Conservation (phyloP, 2,797 vertebrate species). For the Trichosurus vulpecula region DNA sequence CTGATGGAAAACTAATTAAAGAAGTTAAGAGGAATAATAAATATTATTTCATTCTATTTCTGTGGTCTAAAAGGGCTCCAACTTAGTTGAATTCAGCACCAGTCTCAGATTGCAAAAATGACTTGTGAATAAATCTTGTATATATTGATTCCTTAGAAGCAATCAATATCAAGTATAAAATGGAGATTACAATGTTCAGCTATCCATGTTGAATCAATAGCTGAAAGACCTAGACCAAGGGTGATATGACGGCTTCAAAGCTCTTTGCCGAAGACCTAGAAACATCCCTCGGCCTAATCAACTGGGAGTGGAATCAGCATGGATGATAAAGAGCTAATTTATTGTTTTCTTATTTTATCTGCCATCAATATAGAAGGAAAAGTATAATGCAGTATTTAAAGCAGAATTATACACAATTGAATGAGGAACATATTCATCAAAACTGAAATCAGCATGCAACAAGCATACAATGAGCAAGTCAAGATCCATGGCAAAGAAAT, state of each 20-base stretch:
- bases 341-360: slow-evolving; percentile 31
- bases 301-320: not conserved
- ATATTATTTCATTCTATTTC: slow-evolving; percentile 26
- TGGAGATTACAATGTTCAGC: slow-evolving; percentile 32
- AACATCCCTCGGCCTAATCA: slow-evolving; percentile 43
- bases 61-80: slow-evolving; percentile 11
- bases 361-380: not conserved
- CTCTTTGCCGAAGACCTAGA: slow-evolving; percentile 14
- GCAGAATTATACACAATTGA: not conserved
- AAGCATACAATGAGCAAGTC: not conserved
- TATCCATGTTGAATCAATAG: slow-evolving; percentile 8
- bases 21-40: slow-evolving; percentile 31
- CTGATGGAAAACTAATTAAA: slow-evolving; percentile 1
- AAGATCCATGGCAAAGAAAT: not conserved
- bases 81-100: slow-evolving; percentile 9
- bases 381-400: slow-evolving; percentile 38
- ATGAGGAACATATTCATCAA: not conserved
- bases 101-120: not conserved
- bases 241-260: slow-evolving; percentile 12
- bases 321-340: not conserved
- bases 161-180: slow-evolving; percentile 19
- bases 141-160: slow-evolving; percentile 23
- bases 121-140: slow-evolving; percentile 44
- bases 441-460: not conserved
- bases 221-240: not conserved